A percentile compares a stretch with the other conserved stretches of the same genome.
phyloP scores from a whole-genome alignment of 2,888 invertebrate genomes.

The Muschampia staudingeri region DNA sequence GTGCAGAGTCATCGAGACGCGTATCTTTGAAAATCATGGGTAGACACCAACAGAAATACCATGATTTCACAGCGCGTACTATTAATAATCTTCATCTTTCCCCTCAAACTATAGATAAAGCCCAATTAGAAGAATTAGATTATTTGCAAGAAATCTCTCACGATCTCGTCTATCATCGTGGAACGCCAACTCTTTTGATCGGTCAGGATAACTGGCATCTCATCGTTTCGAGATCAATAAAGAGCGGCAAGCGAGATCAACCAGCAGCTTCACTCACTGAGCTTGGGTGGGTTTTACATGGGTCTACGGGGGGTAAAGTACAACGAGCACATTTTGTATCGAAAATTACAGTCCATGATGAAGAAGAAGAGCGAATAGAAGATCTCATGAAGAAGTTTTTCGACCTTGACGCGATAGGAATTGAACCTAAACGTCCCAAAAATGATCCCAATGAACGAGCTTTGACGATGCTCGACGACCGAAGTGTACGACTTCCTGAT shows the following conservation, averaged over 20 bases:
- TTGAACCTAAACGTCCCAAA: not conserved
- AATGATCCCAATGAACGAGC: constrained; percentile 1
- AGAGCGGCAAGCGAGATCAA: not conserved
- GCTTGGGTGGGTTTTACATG: constrained; percentile 7
- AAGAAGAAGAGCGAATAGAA: not conserved
- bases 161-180: constrained; percentile 8
- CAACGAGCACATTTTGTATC: not conserved
- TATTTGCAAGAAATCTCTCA: not conserved
- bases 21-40: constrained; percentile 12
- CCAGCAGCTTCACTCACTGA: constrained; percentile 19
- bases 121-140: not conserved
- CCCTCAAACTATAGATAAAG: not conserved
- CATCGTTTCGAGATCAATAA: constrained; percentile 19
- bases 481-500: not conserved
- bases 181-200: constrained; percentile 9
- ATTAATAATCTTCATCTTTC: constrained; percentile 13
- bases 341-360: constrained; percentile 11
- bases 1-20: not conserved
- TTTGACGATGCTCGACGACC: not conserved
- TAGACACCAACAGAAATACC: not conserved
- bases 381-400: not conserved
- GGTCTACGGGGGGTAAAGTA: not conserved
- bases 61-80: constrained; percentile 2
- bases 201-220: constrained; percentile 18
- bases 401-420: not conserved